Evolutionary conservation across 92 coral and sea anemone species (phyloP), one percentile per base, ranked within the genome.

Genomic region (Montipora capitata): DNA sequence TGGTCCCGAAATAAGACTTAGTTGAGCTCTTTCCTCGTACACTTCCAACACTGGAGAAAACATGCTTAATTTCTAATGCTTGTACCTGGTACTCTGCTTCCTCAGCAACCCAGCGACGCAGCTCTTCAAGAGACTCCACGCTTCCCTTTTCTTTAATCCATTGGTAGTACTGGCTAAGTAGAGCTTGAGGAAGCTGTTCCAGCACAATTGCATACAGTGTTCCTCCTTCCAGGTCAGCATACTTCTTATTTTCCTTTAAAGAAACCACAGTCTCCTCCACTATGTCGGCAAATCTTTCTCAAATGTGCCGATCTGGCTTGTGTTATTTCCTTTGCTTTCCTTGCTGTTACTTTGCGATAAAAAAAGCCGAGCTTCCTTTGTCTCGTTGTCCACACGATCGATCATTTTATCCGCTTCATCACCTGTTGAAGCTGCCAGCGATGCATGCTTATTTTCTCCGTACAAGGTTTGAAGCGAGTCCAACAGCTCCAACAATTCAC

Each of bases 211-310:
- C 87, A 48, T 91, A 87, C 72, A 94, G 69, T 17, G 94, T 87
- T 70, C 92, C 96, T 9, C 68, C 84, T 79, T 91, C 94, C 59
- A 94, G 79, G 42, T 90, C 96, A 54, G 94, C 87, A n/a, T 91
- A 87, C 72, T 87, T 87, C 12, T 75, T 83, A 65, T 87, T 87
- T 57, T 75, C 88, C 45, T 90, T 85, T 13, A 90, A 58, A 44
- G 70, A 77, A 20, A 90, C 68, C 63, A 90, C 88, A 45, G 94
- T 92, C 77, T 52, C 66, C 67, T 81, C 77, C 0, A 82, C 35
- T 17, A 87, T 74, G 72, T 80, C 79, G 11, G 92, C 89, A 87
- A 74, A 81, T 42, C 16, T 80, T 74, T 85, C 27, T 20, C 27
- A 20, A 20, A 20, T 20, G 27, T 20, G 27, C 27, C 27, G 27